phyloP scores from a whole-genome alignment of 2,888 invertebrate species.

The Orthosia gracilis region DNA sequence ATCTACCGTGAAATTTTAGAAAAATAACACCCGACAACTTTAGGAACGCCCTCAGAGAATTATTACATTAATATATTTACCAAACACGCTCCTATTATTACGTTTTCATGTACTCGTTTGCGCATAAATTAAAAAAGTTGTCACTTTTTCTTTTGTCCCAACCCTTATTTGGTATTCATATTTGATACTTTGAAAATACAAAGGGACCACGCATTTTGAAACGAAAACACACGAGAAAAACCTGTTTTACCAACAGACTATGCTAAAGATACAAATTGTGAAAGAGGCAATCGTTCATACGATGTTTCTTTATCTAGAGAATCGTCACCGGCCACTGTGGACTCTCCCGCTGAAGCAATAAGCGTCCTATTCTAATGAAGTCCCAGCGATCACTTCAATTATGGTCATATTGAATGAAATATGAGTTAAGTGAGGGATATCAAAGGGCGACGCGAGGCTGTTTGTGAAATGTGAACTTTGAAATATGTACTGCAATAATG shows the following conservation, averaged over 20 bases:
- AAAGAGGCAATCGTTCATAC: slow-evolving; percentile 90
- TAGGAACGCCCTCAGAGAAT: slow-evolving; percentile 85
- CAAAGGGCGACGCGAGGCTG: slow-evolving; percentile 89
- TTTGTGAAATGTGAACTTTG: slow-evolving; percentile 89
- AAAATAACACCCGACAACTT: slow-evolving; percentile 83
- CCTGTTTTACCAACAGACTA: slow-evolving; percentile 89
- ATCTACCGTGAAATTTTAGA: slow-evolving; percentile 90
- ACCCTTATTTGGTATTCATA: slow-evolving; percentile 91
- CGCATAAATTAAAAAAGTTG: slow-evolving; percentile 90
- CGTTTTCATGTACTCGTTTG: slow-evolving; percentile 90
- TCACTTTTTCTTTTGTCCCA: slow-evolving; percentile 90
- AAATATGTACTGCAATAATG: slow-evolving; percentile 86
- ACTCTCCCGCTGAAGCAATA: slow-evolving; percentile 79
- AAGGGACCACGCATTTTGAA: slow-evolving; percentile 87
- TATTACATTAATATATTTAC: slow-evolving; percentile 91
- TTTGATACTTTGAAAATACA: slow-evolving; percentile 90
- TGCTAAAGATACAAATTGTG: slow-evolving; percentile 91
- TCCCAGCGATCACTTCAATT: slow-evolving; percentile 86
- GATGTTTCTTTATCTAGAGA: slow-evolving; percentile 80
- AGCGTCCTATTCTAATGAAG: slow-evolving; percentile 82
- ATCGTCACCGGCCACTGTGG: slow-evolving; percentile 77
- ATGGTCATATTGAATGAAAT: slow-evolving; percentile 91
- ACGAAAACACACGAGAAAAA: slow-evolving; percentile 88
- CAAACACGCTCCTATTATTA: slow-evolving; percentile 90
- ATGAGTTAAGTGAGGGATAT: slow-evolving; percentile 91